Base-by-base conservation (phyloP, 2,113 vertebrate species). In the Origma solitaria region DNA sequence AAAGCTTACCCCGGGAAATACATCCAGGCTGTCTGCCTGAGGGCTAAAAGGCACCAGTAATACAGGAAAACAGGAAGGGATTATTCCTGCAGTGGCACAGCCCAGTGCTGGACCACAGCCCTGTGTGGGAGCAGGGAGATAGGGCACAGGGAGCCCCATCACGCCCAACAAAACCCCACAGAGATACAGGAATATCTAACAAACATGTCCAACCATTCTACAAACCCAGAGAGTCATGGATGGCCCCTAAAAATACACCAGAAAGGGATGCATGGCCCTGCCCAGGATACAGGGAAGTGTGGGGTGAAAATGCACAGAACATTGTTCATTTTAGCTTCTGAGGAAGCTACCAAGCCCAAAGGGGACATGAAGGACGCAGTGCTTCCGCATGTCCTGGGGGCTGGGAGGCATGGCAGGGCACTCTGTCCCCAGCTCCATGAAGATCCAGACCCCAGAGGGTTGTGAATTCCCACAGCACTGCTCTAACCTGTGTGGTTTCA, bases 361-460 rank as follows among this genome's bases (percentile, higher is more conserved):
- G 27, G 12, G 11, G 24, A 54, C 33, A 21, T 0, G 9, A 73
- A 40, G 35, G 13, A 72, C 0, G 5, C 0, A 0, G 38, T 5
- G 61, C 28, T 84, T 56, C 65, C 50, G 57, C 22, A 15, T 1
- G 0, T 22, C 80, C 70, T 12, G 1, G 22, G 53, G 45, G 31
- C 37, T 44, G 23, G 2, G 6, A 37, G 56, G 31, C 58, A 60
- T 0, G 11, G 64, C 33, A 64, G 40, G 54, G 50, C 3, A 73
- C 45, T 80, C 72, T 33, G 30, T 54, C 42, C 61, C 35, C 57
- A 38, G 42, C 44, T 76, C 57, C 19, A 47, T 2, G 30, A 68
- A 50, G 57, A 51, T 85, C 60, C 64, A 76, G 2, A 45, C n/a
- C 54, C 54, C 87, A 51, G 57, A 15, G 65, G 13, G 50, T 24